Conservation (phyloP, 1,140 invertebrate genomes). For the Sitodiplosis mosellana region DNA sequence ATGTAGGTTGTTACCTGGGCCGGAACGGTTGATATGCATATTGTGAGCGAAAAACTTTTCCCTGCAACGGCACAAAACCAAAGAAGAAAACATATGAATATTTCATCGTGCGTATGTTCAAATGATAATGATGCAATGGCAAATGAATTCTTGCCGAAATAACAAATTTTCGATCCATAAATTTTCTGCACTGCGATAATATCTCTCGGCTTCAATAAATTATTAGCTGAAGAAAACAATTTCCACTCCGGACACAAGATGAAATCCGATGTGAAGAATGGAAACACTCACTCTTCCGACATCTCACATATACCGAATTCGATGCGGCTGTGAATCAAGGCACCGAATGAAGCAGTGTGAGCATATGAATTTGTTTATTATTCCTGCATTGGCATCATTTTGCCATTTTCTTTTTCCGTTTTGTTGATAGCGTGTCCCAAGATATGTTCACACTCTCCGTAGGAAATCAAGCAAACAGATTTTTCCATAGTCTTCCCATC, state of each 20-base stretch:
- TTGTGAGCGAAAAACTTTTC: conserved; percentile 92
- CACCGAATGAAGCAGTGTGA: no score
- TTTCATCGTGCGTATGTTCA: background rate
- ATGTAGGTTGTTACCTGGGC: conserved; percentile 83
- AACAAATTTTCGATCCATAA: no score
- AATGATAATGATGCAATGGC: no score
- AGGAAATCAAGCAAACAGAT: background rate
- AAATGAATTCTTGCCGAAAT: no score
- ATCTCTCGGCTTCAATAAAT: no score
- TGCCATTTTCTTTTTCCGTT: background rate
- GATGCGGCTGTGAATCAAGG: no score
- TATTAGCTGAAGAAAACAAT: no score
- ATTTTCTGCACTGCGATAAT: no score
- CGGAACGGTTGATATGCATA: conserved; percentile 79
- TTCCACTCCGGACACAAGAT: no score
- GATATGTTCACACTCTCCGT: background rate
- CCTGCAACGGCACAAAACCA: conserved; percentile 38
- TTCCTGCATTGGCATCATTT: background rate
- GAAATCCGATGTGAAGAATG: no score
- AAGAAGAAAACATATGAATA: conserved; percentile 7
- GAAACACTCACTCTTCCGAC: no score
- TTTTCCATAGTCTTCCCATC: background rate
- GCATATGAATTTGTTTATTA: background rate
- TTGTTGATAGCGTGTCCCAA: background rate
- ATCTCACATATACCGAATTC: no score